phyloP scores from a whole-genome alignment of 2,888 invertebrate species.

The Erebia aethiops region DNA sequence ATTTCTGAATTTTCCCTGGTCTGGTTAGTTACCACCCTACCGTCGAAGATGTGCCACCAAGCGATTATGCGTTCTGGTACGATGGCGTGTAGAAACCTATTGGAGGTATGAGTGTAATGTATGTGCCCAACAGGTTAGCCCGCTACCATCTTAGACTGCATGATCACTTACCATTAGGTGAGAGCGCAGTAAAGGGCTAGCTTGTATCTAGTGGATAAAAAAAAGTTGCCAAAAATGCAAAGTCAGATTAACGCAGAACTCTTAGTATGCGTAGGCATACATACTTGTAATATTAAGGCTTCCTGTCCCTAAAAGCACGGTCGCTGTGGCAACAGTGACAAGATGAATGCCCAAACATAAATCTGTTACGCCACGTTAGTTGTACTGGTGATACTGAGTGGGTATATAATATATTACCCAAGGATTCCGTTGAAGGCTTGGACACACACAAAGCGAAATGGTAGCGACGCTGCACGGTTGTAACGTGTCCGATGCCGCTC shows the following conservation, averaged over 20 bases:
- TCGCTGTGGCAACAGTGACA: conserved; percentile 32
- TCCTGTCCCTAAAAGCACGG: conserved; percentile 9
- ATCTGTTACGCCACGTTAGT: conserved; percentile 31
- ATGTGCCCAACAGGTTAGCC: too few species aligned
- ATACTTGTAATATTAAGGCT: not conserved
- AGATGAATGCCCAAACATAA: conserved; percentile 39
- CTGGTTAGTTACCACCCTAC: too few species aligned
- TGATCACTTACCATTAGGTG: too few species aligned
- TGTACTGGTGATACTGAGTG: too few species aligned
- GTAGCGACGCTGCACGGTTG: not conserved
- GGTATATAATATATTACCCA: conserved; percentile 31
- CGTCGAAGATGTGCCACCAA: too few species aligned
- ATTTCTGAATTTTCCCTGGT: too few species aligned
- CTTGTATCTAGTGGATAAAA: too few species aligned
- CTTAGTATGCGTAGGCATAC: not conserved
- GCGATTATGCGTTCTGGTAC: too few species aligned
- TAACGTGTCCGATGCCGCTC: not conserved
- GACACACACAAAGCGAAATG: not conserved
- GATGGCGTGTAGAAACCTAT: too few species aligned
- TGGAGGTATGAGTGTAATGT: too few species aligned
- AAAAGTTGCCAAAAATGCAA: conserved; percentile 12
- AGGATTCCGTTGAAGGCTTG: conserved; percentile 44
- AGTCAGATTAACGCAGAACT: not conserved
- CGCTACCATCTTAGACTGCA: too few species aligned
- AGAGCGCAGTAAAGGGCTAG: too few species aligned